Evolutionary conservation across 2,797 vertebrate species (phyloP).

Genomic region (Fistularia commersonii): DNA sequence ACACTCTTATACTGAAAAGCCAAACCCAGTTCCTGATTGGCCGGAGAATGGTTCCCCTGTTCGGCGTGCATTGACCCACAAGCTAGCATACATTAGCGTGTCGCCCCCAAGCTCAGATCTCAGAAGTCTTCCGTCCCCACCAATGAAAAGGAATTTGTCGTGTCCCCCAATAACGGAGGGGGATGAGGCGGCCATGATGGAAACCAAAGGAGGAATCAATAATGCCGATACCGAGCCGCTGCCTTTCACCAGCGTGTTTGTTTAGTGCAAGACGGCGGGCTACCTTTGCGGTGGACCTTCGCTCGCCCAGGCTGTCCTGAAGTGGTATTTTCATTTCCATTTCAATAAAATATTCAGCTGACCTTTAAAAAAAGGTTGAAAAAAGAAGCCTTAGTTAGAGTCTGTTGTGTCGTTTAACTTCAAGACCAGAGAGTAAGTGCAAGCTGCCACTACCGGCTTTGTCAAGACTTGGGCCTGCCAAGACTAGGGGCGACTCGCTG

Average conservation of each 20-base stretch:
- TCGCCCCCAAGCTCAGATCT: constrained; percentile 36
- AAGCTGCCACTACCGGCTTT: constrained; percentile 67
- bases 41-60: no score
- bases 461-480: constrained; percentile 14
- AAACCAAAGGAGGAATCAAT: constrained; percentile 40
- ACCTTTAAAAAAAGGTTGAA: constrained; percentile 78
- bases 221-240: constrained; percentile 14
- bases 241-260: constrained; percentile 2
- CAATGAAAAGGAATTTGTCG: constrained; percentile 47
- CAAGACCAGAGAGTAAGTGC: constrained; percentile 65
- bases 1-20: no score
- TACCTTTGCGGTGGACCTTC: constrained; percentile 73
- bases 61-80: no score
- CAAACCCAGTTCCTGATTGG: no score
- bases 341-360: constrained; percentile 82
- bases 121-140: constrained; percentile 31
- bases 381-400: constrained; percentile 76
- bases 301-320: constrained; percentile 71
- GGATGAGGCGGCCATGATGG: constrained; percentile 38
- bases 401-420: constrained; percentile 81
- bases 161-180: constrained; percentile 47
- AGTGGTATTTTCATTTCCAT: constrained; percentile 80
- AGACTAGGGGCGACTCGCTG: constrained; percentile 15
- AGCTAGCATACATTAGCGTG: no score
- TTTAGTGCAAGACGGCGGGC: constrained; percentile 24